Evolutionary conservation across 2,113 vertebrate genomes (phyloP).

Genomic region (Campylorhamphus procurvoides): DNA sequence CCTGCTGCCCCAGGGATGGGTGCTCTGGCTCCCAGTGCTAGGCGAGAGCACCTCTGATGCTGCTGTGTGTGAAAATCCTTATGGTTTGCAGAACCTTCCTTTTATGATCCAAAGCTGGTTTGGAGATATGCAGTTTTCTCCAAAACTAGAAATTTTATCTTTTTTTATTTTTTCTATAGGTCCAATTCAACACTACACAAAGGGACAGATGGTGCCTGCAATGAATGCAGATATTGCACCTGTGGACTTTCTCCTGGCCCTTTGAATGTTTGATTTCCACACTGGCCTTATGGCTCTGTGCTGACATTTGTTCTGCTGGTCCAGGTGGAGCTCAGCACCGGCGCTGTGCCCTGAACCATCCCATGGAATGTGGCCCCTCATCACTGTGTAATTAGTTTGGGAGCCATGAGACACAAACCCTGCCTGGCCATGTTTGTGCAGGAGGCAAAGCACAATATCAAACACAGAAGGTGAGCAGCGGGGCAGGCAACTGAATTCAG

Average conservation of each 20-base stretch:
- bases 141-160: background rate
- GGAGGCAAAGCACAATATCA: background rate
- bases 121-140: background rate
- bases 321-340: background rate
- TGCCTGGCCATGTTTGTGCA: background rate
- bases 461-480: background rate
- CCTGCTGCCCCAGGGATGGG: background rate
- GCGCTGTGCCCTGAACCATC: background rate
- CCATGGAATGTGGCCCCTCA: background rate
- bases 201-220: background rate
- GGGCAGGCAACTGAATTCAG: background rate
- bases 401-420: background rate
- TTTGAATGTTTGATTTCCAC: background rate
- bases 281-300: background rate
- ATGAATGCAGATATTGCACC: background rate
- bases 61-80: background rate
- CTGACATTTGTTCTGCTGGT: conserved; percentile 28
- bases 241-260: background rate
- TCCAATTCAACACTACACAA: background rate
- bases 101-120: background rate
- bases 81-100: background rate
- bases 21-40: accelerated
- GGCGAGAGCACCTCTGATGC: accelerated
- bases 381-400: conserved; percentile 32
- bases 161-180: background rate